phyloP scores from a whole-genome alignment of 2,797 vertebrate species.

The Urocyon cinereoargenteus region DNA sequence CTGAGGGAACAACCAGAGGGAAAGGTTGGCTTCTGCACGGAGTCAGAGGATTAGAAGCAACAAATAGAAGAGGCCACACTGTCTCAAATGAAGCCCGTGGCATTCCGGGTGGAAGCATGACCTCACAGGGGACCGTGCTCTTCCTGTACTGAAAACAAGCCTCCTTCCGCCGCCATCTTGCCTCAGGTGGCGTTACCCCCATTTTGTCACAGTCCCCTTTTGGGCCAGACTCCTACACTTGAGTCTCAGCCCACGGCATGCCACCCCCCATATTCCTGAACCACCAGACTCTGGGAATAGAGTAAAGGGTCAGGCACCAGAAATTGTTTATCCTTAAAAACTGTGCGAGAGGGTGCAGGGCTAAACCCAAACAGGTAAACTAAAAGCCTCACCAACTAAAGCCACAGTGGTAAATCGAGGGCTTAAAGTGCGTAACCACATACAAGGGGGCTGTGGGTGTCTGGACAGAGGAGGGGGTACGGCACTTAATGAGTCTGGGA shows the following conservation, averaged over 20 bases:
- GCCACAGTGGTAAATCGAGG: rapidly evolving
- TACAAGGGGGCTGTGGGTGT: neutral
- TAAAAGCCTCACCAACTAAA: rapidly evolving
- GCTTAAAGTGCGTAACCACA: neutral
- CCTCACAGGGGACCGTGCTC: neutral
- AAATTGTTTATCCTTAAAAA: neutral
- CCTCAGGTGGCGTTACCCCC: neutral
- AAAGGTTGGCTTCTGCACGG: neutral
- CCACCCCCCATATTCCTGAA: neutral
- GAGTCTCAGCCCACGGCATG: neutral
- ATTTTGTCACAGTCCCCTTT: neutral
- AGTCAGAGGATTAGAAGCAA: neutral
- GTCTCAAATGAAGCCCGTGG: neutral
- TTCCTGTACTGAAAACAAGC: neutral
- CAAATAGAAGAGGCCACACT: neutral
- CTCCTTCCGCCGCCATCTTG: neutral
- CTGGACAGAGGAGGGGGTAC: neutral
- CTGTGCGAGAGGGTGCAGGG: neutral
- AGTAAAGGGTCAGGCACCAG: neutral
- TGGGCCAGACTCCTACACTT: neutral
- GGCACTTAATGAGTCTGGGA: neutral
- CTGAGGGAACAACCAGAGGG: neutral
- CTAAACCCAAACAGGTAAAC: neutral
- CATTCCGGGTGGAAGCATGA: neutral
- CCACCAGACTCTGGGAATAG: neutral